Conservation (phyloP, 2,113 vertebrate species). For the Lepus europaeus region DNA sequence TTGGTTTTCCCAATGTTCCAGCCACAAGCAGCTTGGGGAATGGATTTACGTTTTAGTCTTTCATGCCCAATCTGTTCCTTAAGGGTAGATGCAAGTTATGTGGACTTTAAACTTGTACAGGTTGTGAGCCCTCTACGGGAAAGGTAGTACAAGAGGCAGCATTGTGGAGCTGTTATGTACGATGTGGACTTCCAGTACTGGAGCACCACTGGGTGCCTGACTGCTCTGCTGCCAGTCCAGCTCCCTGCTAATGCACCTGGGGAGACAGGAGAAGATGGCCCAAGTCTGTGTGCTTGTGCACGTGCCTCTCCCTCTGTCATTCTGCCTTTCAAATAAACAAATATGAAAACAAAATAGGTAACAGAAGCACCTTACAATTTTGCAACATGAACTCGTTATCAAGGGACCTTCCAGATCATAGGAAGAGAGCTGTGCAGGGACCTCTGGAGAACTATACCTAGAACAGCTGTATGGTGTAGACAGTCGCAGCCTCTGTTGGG, state of each 20-base stretch:
- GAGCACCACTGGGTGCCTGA: too few relatives aligned
- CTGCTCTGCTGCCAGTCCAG: too few relatives aligned
- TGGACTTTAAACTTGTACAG: background rate
- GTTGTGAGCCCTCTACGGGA: background rate
- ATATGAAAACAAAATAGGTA: too few relatives aligned
- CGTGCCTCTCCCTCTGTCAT: too few relatives aligned
- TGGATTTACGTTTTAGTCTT: background rate
- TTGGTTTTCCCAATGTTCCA: background rate
- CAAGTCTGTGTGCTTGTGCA: too few relatives aligned
- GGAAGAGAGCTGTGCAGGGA: background rate
- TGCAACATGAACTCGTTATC: background rate
- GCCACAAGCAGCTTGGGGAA: background rate
- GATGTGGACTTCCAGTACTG: too few relatives aligned
- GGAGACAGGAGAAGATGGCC: too few relatives aligned
- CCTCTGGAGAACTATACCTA: background rate
- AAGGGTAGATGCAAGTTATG: background rate
- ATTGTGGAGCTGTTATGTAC: too few relatives aligned
- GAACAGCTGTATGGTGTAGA: background rate
- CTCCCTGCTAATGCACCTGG: too few relatives aligned
- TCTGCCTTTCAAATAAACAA: too few relatives aligned
- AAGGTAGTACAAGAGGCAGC: background rate
- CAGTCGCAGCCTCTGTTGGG: background rate
- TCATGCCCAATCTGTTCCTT: background rate
- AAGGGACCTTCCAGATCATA: background rate
- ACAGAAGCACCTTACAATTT: background rate